Evolutionary conservation across 2,113 vertebrate genomes (phyloP).

Genomic region (Daboia siamensis): DNA sequence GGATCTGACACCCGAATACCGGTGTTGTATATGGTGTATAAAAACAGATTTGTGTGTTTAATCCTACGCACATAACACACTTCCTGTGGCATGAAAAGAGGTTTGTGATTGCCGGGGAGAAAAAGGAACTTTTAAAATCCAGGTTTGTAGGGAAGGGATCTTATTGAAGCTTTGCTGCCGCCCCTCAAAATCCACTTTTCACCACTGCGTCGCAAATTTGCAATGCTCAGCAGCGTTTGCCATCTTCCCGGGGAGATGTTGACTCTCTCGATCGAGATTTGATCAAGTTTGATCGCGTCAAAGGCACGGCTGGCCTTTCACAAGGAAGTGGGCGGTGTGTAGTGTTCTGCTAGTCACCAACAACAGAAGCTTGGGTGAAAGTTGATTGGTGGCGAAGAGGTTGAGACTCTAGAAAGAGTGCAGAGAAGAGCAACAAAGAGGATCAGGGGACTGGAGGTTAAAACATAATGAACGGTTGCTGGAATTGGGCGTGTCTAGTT

Average conservation of each 20-base stretch:
- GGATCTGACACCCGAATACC: fast-evolving
- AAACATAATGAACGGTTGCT: too few relatives aligned
- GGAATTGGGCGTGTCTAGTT: too few relatives aligned
- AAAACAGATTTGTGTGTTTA: too few relatives aligned
- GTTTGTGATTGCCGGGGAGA: background rate
- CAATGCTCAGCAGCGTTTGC: background rate
- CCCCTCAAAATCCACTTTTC: background rate
- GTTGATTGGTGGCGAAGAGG: too few relatives aligned
- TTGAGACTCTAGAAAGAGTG: too few relatives aligned
- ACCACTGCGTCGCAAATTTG: too few relatives aligned
- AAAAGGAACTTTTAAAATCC: background rate
- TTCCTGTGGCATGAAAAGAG: background rate
- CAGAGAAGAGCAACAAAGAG: too few relatives aligned
- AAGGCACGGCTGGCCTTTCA: background rate
- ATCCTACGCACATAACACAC: background rate
- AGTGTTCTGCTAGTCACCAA: background rate
- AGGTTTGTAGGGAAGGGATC: too few relatives aligned
- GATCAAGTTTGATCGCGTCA: too few relatives aligned
- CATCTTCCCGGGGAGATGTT: background rate
- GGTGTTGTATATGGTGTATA: background rate
- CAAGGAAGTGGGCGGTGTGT: background rate
- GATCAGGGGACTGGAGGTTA: too few relatives aligned
- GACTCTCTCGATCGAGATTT: background rate
- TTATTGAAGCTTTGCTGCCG: background rate
- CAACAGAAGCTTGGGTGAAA: background rate